phyloP scores from a whole-genome alignment of 2,113 vertebrate species.

The Xyrauchen texanus region DNA sequence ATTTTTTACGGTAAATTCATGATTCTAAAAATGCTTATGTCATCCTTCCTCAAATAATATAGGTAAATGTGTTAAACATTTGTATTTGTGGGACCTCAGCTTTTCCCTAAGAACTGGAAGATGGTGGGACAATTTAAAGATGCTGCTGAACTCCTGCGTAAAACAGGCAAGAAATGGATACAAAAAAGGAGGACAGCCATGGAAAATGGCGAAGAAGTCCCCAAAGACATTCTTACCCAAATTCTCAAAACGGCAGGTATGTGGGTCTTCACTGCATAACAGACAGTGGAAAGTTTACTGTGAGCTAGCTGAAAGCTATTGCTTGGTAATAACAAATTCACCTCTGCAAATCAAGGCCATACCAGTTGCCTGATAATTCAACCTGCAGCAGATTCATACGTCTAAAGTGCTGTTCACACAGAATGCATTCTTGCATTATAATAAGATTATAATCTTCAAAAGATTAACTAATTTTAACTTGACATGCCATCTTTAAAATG shows the following conservation, averaged over 20 bases:
- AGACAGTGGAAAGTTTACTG: too few relatives aligned
- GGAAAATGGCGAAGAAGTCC: slow-evolving; percentile 73
- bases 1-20: slow-evolving; percentile 64
- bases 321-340: too few relatives aligned
- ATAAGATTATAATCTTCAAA: too few relatives aligned
- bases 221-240: slow-evolving; percentile 85
- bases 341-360: too few relatives aligned
- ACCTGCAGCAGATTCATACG: too few relatives aligned
- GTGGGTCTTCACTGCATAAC: neutral
- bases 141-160: slow-evolving; percentile 77
- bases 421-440: too few relatives aligned
- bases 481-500: too few relatives aligned
- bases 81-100: slow-evolving; percentile 55
- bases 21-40: neutral
- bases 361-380: too few relatives aligned
- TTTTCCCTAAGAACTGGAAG: slow-evolving; percentile 74
- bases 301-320: too few relatives aligned
- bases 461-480: too few relatives aligned
- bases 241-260: slow-evolving; percentile 80
- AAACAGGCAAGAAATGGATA: slow-evolving; percentile 81
- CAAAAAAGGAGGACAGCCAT: slow-evolving; percentile 76
- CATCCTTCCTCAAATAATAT: neutral
- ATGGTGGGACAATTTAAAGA: slow-evolving; percentile 76
- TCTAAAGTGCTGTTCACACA: too few relatives aligned
- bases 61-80: neutral